Evolutionary conservation across 2,797 vertebrate genomes (phyloP), one percentile per base, ranked within the genome.

Genomic region (Gouania willdenowi): DNA sequence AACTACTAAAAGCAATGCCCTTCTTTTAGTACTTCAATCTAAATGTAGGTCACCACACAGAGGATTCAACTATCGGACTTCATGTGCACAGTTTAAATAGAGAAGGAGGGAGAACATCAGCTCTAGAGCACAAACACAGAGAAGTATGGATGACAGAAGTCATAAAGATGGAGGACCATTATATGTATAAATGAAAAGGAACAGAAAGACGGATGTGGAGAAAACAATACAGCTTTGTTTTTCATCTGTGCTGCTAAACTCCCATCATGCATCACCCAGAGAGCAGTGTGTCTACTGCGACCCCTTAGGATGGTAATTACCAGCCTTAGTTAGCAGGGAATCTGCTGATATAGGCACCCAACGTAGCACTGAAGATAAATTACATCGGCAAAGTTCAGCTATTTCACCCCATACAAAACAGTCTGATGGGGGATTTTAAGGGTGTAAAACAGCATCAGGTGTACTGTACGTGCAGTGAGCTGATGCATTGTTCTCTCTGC

Each of bases 301-400:
- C 30, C 68, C 60, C 73, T 31, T 5, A 34, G 48, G 72, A 82
- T 62, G 82, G 75, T 78, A 71, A 83, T 79, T 80, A 77, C 66
- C 31, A 18, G 35, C 49, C 55, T 69, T 53, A 49, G 51, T 56
- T 41, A 37, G 54, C 3, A 14, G 39, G 69, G 46, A 51, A 68
- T 60, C 66, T 76, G 78, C 72, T 75, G 68, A 81, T 60, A 75
- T 17, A 64, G 66, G 67, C 60, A 37, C 43, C 45, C 33, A 39
- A 26, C 55, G 65, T 50, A 45, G 62, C 66, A 9, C 34, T 10
- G 31, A 77, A 71, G 79, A 85, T 74, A 54, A 75, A 86, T 79
- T 41, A 72, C 76, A 55, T 32, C 5, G 2, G 34, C 68, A 75
- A 66, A 71, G 76, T 79, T 82, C 67, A 82, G 64, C 73, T 74